A percentile compares a stretch with the other conserved stretches of the same genome.
Evolutionary conservation across 2,797 vertebrate species (phyloP).

Genomic region (Mormyrops attenuatus): DNA sequence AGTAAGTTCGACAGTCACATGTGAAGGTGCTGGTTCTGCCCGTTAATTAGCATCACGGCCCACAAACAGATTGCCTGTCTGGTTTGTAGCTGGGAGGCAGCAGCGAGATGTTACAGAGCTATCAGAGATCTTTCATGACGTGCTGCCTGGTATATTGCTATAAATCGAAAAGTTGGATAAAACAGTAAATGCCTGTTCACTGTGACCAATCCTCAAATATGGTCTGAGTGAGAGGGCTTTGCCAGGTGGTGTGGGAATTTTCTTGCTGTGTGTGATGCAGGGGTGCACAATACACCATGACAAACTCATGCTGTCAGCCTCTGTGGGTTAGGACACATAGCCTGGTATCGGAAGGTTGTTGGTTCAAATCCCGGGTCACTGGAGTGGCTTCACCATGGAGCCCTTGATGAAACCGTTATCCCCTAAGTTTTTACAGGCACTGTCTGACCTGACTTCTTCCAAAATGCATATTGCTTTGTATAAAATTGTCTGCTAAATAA

Average conservation of each 20-base stretch:
- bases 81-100: background rate
- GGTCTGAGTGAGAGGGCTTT: background rate
- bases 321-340: background rate
- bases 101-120: background rate
- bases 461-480: background rate
- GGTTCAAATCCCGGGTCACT: background rate
- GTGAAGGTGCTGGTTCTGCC: background rate
- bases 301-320: background rate
- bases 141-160: background rate
- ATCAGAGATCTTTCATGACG: slow-evolving; percentile 5
- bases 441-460: background rate
- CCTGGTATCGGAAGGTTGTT: background rate
- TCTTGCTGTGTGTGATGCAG: background rate
- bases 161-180: background rate
- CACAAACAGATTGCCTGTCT: background rate
- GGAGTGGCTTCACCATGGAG: background rate
- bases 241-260: background rate
- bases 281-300: background rate
- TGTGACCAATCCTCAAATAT: background rate
- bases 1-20: background rate
- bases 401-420: background rate
- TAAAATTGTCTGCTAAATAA: background rate
- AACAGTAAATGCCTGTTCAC: background rate
- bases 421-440: background rate
- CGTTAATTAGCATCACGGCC: background rate